Percentiles rank a stretch among this genome's conserved stretches.
Evolutionary conservation across 2,797 vertebrate species (phyloP).

Genomic region (Eulemur mongoz): DNA sequence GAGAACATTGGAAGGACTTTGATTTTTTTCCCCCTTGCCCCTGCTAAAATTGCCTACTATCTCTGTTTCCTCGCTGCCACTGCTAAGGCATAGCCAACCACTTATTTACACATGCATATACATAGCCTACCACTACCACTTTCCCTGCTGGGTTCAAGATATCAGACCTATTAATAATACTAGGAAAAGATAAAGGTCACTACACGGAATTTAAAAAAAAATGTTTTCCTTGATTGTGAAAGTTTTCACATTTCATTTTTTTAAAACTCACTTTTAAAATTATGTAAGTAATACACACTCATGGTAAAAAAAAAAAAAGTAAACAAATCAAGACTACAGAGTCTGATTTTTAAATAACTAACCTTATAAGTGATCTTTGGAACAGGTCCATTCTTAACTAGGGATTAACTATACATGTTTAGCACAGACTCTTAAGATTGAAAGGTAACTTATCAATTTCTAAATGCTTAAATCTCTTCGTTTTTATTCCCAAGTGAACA

Average conservation of each 20-base stretch:
- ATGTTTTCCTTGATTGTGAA: neutral
- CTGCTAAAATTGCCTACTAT: neutral
- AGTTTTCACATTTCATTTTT: neutral
- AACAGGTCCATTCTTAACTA: neutral
- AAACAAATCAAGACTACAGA: neutral
- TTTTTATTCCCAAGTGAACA: conserved; percentile 15
- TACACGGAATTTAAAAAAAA: neutral
- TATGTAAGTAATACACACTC: neutral
- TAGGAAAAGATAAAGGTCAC: neutral
- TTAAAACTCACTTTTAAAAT: neutral
- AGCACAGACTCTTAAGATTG: neutral
- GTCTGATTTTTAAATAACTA: neutral
- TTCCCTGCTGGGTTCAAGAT: neutral
- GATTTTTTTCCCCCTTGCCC: neutral
- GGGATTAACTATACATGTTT: neutral
- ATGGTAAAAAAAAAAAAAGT: neutral
- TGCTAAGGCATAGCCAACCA: neutral
- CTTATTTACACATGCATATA: neutral
- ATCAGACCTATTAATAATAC: neutral
- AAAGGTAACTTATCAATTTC: neutral
- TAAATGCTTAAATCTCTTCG: neutral
- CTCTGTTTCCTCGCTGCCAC: neutral
- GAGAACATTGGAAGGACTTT: neutral
- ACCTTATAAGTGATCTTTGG: neutral
- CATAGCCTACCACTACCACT: neutral